A percentile compares a stretch with the other conserved stretches of the same genome.
These are phyloP conservation scores for Lasioglossum morio DNA, from an alignment of 2,888 invertebrate species.

Conservation along the genomic window DNA sequence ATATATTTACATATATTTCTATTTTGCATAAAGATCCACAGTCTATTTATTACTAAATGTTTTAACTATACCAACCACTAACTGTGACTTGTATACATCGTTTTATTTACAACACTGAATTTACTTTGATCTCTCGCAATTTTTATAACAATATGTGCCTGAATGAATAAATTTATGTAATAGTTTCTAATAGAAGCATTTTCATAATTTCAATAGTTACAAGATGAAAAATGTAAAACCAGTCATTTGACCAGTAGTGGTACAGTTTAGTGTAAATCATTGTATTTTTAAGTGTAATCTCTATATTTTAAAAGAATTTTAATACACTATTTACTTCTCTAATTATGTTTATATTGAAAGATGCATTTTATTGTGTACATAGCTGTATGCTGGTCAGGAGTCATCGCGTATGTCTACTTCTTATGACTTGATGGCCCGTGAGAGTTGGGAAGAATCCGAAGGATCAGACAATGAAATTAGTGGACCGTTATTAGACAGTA, in stretches of 20 bases:
- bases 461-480: conserved; percentile 87
- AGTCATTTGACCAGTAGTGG: not conserved
- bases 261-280: not conserved
- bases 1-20: too few species aligned
- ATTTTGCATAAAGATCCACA: too few species aligned
- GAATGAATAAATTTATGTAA: too few species aligned
- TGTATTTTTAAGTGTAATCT: not conserved
- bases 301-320: not conserved
- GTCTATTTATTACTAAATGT: not conserved
- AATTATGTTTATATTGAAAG: not conserved
- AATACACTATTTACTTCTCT: not conserved
- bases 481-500: conserved; percentile 82
- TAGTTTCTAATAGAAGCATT: not conserved
- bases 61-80: not conserved
- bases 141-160: too few species aligned
- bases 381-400: conserved; percentile 87
- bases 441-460: conserved; percentile 89
- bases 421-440: conserved; percentile 89
- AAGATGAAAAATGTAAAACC: too few species aligned
- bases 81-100: not conserved
- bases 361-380: conserved; percentile 30
- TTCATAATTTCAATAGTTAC: not conserved
- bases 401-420: conserved; percentile 86
- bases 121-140: too few species aligned
- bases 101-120: too few species aligned